phyloP scores from a whole-genome alignment of 1,140 invertebrate genomes.

The Zaprionus africanus region DNA sequence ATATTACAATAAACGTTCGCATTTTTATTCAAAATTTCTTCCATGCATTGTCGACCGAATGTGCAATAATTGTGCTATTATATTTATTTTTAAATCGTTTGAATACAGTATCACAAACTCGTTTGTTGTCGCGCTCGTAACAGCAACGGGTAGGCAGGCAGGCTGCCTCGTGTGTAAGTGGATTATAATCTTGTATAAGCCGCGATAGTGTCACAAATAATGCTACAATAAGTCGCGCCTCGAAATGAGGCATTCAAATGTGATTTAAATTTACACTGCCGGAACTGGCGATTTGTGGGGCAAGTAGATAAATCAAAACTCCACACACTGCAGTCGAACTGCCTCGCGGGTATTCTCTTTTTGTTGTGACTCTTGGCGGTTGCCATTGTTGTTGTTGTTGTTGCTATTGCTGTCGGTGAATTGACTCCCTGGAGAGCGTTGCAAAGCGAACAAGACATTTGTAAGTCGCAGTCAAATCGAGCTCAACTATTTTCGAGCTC shows the following conservation, averaged over 20 bases:
- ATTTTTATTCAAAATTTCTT: slow-evolving; percentile 31
- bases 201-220: slow-evolving; percentile 22
- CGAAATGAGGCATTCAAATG: slow-evolving; percentile 8
- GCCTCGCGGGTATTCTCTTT: slow-evolving; percentile 1
- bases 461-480: slow-evolving; percentile 34
- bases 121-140: slow-evolving; percentile 34
- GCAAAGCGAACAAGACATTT: slow-evolving; percentile 20
- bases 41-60: slow-evolving; percentile 4
- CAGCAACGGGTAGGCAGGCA: neutral
- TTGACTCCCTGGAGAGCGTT: slow-evolving; percentile 26
- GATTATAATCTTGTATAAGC: slow-evolving; percentile 46
- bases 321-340: neutral
- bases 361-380: neutral
- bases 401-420: neutral
- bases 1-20: slow-evolving; percentile 5
- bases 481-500: slow-evolving; percentile 24
- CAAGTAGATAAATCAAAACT: slow-evolving; percentile 10
- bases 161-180: neutral
- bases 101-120: slow-evolving; percentile 26
- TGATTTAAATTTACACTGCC: neutral
- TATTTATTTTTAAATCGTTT: slow-evolving; percentile 22
- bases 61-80: slow-evolving; percentile 19
- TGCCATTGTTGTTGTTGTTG: neutral
- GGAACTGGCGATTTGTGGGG: slow-evolving; percentile 1
- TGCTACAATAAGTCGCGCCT: slow-evolving; percentile 22